These are phyloP conservation scores for Conus canariensis DNA, from an alignment of 2,888 invertebrate genomes.

Conservation along the genomic window DNA sequence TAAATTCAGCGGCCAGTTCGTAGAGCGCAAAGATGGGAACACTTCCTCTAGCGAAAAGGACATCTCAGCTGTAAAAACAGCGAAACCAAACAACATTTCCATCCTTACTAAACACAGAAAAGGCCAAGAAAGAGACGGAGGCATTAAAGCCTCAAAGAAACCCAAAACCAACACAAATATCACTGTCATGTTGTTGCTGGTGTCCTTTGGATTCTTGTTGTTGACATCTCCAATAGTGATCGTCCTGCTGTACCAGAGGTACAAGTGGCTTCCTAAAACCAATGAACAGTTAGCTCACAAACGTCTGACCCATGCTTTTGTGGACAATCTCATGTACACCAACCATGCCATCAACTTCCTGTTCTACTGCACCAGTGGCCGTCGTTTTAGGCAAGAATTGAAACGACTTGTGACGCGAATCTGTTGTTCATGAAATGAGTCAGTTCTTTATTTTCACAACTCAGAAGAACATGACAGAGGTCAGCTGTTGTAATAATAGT, in stretches of 20 bases:
- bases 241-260: conserved; percentile 42
- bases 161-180: conserved; percentile 33
- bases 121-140: not conserved
- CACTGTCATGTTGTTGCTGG: conserved; percentile 49
- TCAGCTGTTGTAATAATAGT: not conserved
- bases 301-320: conserved; percentile 45
- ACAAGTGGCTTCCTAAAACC: conserved; percentile 40
- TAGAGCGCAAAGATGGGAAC: not conserved
- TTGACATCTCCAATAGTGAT: conserved; percentile 48
- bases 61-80: not conserved
- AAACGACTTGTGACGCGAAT: not conserved
- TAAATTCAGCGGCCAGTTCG: conserved; percentile 37
- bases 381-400: conserved; percentile 46
- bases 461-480: not conserved
- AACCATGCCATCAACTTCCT: conserved; percentile 51
- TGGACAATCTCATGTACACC: conserved; percentile 54
- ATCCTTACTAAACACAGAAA: too few relatives aligned
- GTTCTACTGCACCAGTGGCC: conserved; percentile 49
- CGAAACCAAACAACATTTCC: not conserved
- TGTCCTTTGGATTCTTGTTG: conserved; percentile 49
- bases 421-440: not conserved
- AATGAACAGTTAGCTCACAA: conserved; percentile 35
- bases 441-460: not conserved
- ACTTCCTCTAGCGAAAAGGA: too few relatives aligned
- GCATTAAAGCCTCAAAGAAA: not conserved